Conservation (phyloP, 2,797 vertebrate species). For the Rhinella marina region DNA sequence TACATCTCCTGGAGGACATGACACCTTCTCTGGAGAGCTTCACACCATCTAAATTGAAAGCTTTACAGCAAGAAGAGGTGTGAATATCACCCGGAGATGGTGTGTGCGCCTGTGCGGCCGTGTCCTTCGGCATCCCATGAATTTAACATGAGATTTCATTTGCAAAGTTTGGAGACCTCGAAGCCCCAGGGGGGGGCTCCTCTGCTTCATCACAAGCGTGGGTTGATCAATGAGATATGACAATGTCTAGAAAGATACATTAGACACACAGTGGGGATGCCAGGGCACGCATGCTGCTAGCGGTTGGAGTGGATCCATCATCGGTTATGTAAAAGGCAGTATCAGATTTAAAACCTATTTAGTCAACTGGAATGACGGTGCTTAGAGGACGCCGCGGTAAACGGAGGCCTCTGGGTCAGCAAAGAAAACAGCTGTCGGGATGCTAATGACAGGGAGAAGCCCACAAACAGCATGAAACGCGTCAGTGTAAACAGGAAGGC, state of each 20-base stretch:
- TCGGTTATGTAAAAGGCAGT: slow-evolving; percentile 36
- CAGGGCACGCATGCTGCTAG: slow-evolving; percentile 42
- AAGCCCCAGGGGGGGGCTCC: slow-evolving; percentile 49
- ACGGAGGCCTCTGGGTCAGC: slow-evolving; percentile 50
- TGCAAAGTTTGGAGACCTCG: slow-evolving; percentile 45
- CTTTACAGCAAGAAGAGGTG: slow-evolving; percentile 44
- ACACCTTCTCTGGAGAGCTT: slow-evolving; percentile 32
- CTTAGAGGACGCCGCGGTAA: slow-evolving; percentile 32
- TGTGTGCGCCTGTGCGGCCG: slow-evolving; percentile 14
- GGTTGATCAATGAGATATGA: slow-evolving; percentile 55
- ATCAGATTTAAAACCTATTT: slow-evolving; percentile 54
- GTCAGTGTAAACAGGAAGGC: neutral
- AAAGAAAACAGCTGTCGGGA: slow-evolving; percentile 43
- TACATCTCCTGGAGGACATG: neutral
- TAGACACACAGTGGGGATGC: slow-evolving; percentile 46
- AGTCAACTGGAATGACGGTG: slow-evolving; percentile 52
- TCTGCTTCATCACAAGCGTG: slow-evolving; percentile 3
- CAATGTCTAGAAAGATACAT: slow-evolving; percentile 31
- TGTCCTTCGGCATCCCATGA: slow-evolving; percentile 45
- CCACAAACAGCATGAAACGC: neutral
- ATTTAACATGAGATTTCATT: slow-evolving; percentile 62
- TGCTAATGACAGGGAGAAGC: slow-evolving; percentile 29
- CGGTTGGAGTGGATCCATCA: slow-evolving; percentile 47
- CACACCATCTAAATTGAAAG: slow-evolving; percentile 39
- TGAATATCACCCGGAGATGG: slow-evolving; percentile 11